A percentile compares a stretch with the other conserved stretches of the same genome.
Conservation (phyloP, 92 coral and sea anemone genomes). For the Epizoanthus ramosus region DNA sequence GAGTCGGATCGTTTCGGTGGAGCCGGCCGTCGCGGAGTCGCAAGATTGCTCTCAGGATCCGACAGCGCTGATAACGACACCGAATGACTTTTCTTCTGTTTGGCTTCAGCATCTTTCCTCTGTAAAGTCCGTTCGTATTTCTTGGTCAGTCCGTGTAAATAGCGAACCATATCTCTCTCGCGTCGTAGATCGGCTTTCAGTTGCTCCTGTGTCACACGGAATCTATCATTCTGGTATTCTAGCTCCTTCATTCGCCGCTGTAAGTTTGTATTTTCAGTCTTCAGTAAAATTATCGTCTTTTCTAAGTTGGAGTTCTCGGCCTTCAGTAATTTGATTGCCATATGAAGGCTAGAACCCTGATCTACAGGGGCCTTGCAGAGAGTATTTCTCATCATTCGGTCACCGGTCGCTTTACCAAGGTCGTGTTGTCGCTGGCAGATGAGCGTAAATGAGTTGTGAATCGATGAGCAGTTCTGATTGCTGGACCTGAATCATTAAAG, state of each 20-base stretch:
- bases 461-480: background rate
- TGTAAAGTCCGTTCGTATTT: constrained; percentile 90
- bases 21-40: constrained; percentile 64
- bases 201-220: constrained; percentile 85
- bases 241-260: constrained; percentile 84
- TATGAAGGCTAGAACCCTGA: constrained; percentile 86
- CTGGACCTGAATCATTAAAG: constrained; percentile 2
- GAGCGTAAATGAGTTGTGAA: background rate
- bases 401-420: background rate
- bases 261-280: constrained; percentile 84
- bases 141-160: constrained; percentile 78
- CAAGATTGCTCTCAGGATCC: constrained; percentile 50
- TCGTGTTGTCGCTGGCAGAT: constrained; percentile 24
- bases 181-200: constrained; percentile 81
- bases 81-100: constrained; percentile 52
- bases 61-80: constrained; percentile 21
- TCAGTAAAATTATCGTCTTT: constrained; percentile 81
- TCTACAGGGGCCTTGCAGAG: constrained; percentile 70
- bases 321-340: constrained; percentile 89
- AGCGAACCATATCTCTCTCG: constrained; percentile 87
- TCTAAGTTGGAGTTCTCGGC: constrained; percentile 90
- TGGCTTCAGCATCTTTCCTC: constrained; percentile 85
- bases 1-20: constrained; percentile 93
- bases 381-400: constrained; percentile 70
- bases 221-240: constrained; percentile 87